Conservation (phyloP, 2,888 invertebrate genomes). For the Morpho achilles region DNA sequence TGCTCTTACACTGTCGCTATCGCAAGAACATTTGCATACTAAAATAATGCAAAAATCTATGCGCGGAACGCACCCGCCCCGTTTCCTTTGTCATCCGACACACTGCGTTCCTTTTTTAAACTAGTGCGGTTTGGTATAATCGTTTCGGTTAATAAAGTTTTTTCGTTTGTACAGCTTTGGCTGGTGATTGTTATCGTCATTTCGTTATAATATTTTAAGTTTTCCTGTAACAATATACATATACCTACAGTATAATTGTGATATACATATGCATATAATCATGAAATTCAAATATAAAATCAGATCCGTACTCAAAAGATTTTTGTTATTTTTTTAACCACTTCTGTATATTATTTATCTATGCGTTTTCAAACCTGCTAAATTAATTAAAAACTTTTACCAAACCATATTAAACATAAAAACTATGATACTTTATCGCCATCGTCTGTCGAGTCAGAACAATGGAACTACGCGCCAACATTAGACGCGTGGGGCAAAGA, state of each 20-base stretch:
- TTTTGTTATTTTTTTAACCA: too few relatives aligned
- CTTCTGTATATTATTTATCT: too few relatives aligned
- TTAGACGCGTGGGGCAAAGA: conserved; percentile 72
- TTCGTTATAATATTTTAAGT: neutral
- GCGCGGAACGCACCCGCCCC: conserved; percentile 57
- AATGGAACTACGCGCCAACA: conserved; percentile 55
- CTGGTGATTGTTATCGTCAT: conserved; percentile 1
- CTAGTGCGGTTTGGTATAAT: conserved; percentile 24
- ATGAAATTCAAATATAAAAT: too few relatives aligned
- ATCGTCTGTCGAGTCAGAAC: conserved; percentile 16
- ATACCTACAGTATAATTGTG: too few relatives aligned
- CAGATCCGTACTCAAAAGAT: too few relatives aligned
- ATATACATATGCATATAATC: too few relatives aligned
- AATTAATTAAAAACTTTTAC: neutral
- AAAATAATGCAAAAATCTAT: conserved; percentile 79
- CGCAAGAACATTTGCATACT: conserved; percentile 75
- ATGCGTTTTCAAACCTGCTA: too few relatives aligned
- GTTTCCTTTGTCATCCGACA: conserved; percentile 42
- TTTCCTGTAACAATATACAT: too few relatives aligned
- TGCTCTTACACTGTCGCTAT: conserved; percentile 76
- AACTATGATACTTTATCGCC: neutral
- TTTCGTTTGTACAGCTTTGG: conserved; percentile 16
- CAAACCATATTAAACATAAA: neutral
- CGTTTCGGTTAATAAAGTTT: conserved; percentile 18
- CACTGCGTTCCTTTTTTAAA: conserved; percentile 24